These are phyloP conservation scores for Origma solitaria DNA, from an alignment of 2,113 vertebrate genomes.

Conservation along the genomic window DNA sequence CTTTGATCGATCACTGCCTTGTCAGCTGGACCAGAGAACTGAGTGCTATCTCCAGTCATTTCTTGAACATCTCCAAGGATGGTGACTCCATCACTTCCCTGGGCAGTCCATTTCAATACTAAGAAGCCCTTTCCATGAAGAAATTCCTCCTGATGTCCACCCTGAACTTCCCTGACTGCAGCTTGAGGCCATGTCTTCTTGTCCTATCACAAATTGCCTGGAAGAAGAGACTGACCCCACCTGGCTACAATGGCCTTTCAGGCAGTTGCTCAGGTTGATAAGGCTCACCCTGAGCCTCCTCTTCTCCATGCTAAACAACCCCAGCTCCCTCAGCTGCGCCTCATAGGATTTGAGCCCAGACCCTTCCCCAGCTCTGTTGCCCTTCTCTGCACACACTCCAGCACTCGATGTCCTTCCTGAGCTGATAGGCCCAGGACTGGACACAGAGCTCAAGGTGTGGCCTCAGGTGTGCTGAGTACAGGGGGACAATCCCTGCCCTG, in stretches of 20 bases:
- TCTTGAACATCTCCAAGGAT: neutral
- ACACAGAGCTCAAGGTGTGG: rapidly evolving
- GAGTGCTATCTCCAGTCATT: neutral
- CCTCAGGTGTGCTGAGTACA: neutral
- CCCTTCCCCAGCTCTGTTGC: neutral
- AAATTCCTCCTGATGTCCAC: neutral
- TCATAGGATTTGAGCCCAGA: neutral
- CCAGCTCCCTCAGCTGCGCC: neutral
- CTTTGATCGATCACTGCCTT: neutral
- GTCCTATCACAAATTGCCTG: neutral
- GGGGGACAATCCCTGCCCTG: neutral
- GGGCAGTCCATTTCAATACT: neutral
- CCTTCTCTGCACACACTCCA: neutral
- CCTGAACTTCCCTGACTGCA: neutral
- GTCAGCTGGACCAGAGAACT: neutral
- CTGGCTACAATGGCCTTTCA: neutral
- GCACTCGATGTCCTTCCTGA: neutral
- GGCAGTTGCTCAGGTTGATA: neutral
- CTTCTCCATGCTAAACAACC: neutral
- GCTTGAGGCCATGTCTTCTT: neutral
- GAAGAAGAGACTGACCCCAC: rapidly evolving
- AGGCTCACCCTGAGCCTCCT: neutral
- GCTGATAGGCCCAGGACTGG: neutral
- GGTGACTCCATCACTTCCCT: neutral
- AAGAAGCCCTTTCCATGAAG: neutral